Percentiles rank a stretch among this genome's conserved stretches.
phyloP scores from a whole-genome alignment of 2,888 invertebrate species.

The Amorpha juglandis region DNA sequence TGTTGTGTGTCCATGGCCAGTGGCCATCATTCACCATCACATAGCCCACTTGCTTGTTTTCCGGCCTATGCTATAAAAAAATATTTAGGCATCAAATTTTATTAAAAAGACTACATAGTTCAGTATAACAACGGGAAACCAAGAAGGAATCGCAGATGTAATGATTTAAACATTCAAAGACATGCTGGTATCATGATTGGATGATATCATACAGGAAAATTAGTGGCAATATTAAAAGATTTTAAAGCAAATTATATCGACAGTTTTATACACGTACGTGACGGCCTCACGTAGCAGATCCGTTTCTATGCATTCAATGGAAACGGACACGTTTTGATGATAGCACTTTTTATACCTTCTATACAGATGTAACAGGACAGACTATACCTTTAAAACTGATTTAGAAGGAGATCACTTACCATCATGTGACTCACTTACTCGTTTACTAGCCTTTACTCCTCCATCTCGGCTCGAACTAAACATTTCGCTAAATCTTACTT shows the following conservation, averaged over 20 bases:
- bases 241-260: neutral
- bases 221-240: neutral
- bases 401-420: no score
- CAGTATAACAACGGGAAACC: neutral
- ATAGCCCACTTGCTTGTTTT: no score
- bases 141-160: neutral
- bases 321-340: neutral
- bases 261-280: neutral
- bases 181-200: neutral
- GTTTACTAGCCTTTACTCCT: no score
- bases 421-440: no score
- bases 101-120: neutral
- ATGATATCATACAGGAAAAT: constrained; percentile 15
- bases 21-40: no score
- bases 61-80: no score
- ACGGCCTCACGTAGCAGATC: neutral
- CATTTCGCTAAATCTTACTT: no score
- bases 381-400: no score
- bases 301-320: neutral
- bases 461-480: no score
- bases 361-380: no score
- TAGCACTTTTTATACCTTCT: neutral
- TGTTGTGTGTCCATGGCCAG: no score
- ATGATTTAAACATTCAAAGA: neutral
- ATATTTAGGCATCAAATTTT: no score